phyloP scores from a whole-genome alignment of 1,140 invertebrate genomes.

The Laodelphax striatellus region DNA sequence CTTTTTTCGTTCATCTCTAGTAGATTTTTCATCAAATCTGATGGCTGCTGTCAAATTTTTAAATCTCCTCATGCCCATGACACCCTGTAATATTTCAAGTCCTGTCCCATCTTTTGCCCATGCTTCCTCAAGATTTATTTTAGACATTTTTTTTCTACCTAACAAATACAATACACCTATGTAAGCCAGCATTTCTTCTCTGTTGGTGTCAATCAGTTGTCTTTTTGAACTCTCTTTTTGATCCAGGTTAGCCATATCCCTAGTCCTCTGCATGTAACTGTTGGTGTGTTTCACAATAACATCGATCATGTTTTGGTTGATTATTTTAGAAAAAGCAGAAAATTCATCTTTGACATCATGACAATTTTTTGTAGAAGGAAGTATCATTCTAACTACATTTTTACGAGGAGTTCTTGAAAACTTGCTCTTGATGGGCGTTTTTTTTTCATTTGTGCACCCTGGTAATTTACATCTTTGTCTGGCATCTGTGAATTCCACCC shows the following conservation, averaged over 20 bases:
- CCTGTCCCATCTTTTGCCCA: background rate
- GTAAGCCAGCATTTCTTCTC: conserved; percentile 3
- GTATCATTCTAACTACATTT: conserved; percentile 5
- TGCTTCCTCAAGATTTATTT: background rate
- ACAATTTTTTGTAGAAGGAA: conserved; percentile 1
- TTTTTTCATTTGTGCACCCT: conserved; percentile 6
- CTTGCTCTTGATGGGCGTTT: conserved; percentile 3
- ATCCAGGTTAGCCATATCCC: too few relatives aligned
- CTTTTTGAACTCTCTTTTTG: background rate
- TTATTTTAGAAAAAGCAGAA: background rate
- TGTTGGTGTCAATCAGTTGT: background rate
- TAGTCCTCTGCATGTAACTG: background rate
- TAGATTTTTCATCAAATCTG: background rate
- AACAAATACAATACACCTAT: conserved; percentile 3
- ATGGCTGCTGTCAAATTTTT: background rate
- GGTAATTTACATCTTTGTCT: background rate
- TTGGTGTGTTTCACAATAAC: background rate
- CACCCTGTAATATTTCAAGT: background rate
- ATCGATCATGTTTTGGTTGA: conserved; percentile 2
- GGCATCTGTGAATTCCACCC: too few relatives aligned
- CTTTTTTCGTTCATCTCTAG: background rate
- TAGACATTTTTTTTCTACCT: background rate
- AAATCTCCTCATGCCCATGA: background rate
- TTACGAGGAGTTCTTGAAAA: conserved; percentile 4
- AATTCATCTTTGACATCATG: background rate